Percentiles rank a stretch among this genome's conserved stretches.
These are phyloP conservation scores for Dicyrtoma fusca DNA, from an alignment of 2,888 invertebrate genomes.

Conservation along the genomic window DNA sequence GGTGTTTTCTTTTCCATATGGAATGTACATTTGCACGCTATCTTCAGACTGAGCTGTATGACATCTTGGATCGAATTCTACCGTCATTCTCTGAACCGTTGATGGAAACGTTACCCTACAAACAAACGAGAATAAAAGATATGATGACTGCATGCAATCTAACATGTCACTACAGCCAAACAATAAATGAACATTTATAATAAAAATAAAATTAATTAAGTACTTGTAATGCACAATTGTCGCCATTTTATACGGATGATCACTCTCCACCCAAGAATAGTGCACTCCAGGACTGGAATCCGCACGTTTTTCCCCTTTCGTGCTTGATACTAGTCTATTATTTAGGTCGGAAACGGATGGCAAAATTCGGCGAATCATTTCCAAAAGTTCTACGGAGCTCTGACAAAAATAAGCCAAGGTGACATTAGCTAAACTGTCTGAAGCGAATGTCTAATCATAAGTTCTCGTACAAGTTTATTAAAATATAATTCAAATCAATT, in stretches of 20 bases:
- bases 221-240: slow-evolving; percentile 81
- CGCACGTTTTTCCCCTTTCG: slow-evolving; percentile 14
- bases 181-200: not conserved
- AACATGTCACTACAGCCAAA: not conserved
- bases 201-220: slow-evolving; percentile 20
- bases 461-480: too few species aligned
- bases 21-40: slow-evolving; percentile 65
- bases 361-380: slow-evolving; percentile 82
- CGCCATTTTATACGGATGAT: slow-evolving; percentile 93
- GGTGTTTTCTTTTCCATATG: slow-evolving; percentile 51
- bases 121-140: not conserved
- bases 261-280: slow-evolving; percentile 91
- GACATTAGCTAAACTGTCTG: too few species aligned
- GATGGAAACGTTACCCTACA: slow-evolving; percentile 80
- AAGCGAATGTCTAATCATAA: too few species aligned
- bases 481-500: too few species aligned
- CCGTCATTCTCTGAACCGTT: slow-evolving; percentile 84
- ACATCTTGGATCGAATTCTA: slow-evolving; percentile 92
- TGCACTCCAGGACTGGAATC: slow-evolving; percentile 67
- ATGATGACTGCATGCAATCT: not conserved
- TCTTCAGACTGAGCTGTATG: slow-evolving; percentile 94
- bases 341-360: slow-evolving; percentile 88
- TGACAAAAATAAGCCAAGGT: slow-evolving; percentile 58
- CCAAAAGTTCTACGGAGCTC: slow-evolving; percentile 83
- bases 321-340: slow-evolving; percentile 51